Percentiles rank a stretch among this genome's conserved stretches.
These are phyloP conservation scores for Heliconius ismenius DNA, from an alignment of 2,888 invertebrate species.

Conservation along the genomic window DNA sequence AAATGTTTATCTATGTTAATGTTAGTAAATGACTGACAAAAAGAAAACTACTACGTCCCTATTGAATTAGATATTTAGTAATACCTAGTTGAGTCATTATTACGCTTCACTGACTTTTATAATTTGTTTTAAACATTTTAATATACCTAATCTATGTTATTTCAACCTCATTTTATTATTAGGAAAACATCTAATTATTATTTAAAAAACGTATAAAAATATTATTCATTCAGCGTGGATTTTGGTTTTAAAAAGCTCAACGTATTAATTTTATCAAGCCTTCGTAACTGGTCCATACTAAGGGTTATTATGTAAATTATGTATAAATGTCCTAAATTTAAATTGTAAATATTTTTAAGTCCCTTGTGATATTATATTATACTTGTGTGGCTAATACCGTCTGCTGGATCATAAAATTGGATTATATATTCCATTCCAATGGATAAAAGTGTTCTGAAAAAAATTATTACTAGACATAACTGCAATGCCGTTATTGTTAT, in stretches of 20 bases:
- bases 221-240: neutral
- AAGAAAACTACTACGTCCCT: neutral
- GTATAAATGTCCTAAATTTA: neutral
- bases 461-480: neutral
- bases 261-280: neutral
- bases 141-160: neutral
- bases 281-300: neutral
- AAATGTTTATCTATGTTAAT: neutral
- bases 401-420: neutral
- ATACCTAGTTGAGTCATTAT: conserved; percentile 32
- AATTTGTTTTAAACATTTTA: conserved; percentile 20
- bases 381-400: neutral
- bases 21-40: neutral
- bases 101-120: conserved; percentile 29
- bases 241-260: neutral
- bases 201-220: neutral
- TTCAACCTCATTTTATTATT: neutral
- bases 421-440: too few relatives aligned
- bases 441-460: neutral
- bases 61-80: conserved; percentile 24
- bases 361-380: neutral
- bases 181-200: neutral
- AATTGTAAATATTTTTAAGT: neutral
- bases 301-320: neutral
- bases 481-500: neutral